Conservation (phyloP, 2,113 vertebrate genomes). For the Prietella phreatophila region DNA sequence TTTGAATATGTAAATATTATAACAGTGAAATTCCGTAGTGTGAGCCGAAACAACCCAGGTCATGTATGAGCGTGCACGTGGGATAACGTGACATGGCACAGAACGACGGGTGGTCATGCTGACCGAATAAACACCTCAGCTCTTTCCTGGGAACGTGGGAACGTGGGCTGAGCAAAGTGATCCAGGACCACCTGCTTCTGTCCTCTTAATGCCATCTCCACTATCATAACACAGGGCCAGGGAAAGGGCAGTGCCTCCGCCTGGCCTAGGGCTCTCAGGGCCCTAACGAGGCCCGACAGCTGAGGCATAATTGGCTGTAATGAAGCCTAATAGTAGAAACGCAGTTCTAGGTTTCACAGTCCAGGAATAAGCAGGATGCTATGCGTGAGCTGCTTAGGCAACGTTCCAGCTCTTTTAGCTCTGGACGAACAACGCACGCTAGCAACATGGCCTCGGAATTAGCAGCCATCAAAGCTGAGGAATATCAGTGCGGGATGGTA, state of each 20-base stretch:
- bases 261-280: slow-evolving; percentile 62
- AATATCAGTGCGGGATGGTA: slow-evolving; percentile 14
- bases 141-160: slow-evolving; percentile 50
- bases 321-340: slow-evolving; percentile 77
- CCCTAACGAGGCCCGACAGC: slow-evolving; percentile 66
- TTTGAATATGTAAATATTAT: not conserved
- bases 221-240: slow-evolving; percentile 74
- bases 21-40: not conserved
- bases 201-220: slow-evolving; percentile 68
- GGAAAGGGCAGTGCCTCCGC: slow-evolving; percentile 64
- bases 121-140: not conserved
- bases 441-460: slow-evolving; percentile 21
- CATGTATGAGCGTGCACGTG: not conserved
- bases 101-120: not conserved
- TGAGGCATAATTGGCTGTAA: slow-evolving; percentile 77
- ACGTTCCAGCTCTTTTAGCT: slow-evolving; percentile 11
- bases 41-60: not conserved
- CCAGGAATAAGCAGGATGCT: slow-evolving; percentile 69
- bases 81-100: not conserved
- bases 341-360: slow-evolving; percentile 69
- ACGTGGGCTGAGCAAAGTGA: slow-evolving; percentile 64
- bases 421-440: slow-evolving; percentile 39
- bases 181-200: slow-evolving; percentile 71
- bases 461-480: not conserved
- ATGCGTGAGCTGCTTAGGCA: slow-evolving; percentile 64